These are phyloP conservation scores for Phthorimaea operculella DNA, from an alignment of 1,140 invertebrate species.

Conservation along the genomic window DNA sequence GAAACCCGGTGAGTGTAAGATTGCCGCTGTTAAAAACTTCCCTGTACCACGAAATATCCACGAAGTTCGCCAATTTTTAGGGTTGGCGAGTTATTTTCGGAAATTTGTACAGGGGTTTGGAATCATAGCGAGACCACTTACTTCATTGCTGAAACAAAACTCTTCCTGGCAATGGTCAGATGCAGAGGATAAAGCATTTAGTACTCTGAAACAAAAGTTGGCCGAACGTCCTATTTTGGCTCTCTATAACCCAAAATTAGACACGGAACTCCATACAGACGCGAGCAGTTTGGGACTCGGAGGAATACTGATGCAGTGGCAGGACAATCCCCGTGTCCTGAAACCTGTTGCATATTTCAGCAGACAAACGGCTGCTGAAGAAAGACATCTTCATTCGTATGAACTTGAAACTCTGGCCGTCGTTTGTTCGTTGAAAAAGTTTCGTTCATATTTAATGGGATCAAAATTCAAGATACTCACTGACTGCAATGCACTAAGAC, in stretches of 20 bases:
- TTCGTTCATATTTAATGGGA: not conserved
- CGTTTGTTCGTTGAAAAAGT: not conserved
- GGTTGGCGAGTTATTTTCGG: constrained; percentile 20
- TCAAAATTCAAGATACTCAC: not conserved
- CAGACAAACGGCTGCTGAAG: not conserved
- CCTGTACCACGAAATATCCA: constrained; percentile 19
- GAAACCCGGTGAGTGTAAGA: constrained; percentile 2
- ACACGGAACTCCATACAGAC: constrained; percentile 11
- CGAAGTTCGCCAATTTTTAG: constrained; percentile 11
- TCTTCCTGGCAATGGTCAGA: constrained; percentile 25
- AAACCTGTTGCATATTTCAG: constrained; percentile 14
- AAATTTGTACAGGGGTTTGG: constrained; percentile 25
- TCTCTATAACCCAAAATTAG: constrained; percentile 34
- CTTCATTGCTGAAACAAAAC: constrained; percentile 26
- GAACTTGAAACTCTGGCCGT: constrained; percentile 6
- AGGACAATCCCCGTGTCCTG: constrained; percentile 23
- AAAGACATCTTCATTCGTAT: constrained; percentile 2
- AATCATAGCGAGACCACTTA: constrained; percentile 23
- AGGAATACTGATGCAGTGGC: constrained; percentile 11
- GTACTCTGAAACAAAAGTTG: constrained; percentile 23
- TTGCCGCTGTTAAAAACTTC: constrained; percentile 10
- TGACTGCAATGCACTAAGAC: constrained; percentile 7
- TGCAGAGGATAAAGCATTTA: constrained; percentile 12
- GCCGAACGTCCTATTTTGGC: constrained; percentile 20
- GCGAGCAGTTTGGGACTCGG: constrained; percentile 1